A percentile compares a stretch with the other conserved stretches of the same genome.
Evolutionary conservation across 2,888 invertebrate species (phyloP).

Genomic region (Thymelicus acteon): DNA sequence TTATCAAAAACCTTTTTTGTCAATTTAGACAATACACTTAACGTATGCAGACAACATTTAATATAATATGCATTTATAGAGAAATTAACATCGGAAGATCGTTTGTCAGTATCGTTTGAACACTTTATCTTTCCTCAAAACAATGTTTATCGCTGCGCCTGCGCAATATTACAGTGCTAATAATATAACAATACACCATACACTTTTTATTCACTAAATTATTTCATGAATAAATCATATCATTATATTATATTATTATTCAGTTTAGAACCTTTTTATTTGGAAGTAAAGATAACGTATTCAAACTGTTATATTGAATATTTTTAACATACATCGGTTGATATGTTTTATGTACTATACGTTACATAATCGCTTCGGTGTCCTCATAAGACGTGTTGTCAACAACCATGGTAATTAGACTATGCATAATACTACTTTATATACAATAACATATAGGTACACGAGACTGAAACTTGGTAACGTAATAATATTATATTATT

Average conservation of each 20-base stretch:
- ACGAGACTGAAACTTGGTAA: slow-evolving; percentile 75
- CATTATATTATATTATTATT: not conserved
- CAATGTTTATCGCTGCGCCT: slow-evolving; percentile 15
- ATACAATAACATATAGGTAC: slow-evolving; percentile 52
- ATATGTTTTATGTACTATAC: slow-evolving; percentile 82
- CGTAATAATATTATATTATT: slow-evolving; percentile 52
- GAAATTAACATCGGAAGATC: slow-evolving; percentile 78
- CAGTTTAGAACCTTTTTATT: not conserved
- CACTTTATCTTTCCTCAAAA: slow-evolving; percentile 7
- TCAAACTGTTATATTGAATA: slow-evolving; percentile 10
- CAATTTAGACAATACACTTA: slow-evolving; percentile 66
- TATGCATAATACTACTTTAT: slow-evolving; percentile 56
- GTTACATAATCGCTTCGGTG: slow-evolving; percentile 62
- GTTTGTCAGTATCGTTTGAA: slow-evolving; percentile 43
- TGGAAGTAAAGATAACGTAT: slow-evolving; percentile 5
- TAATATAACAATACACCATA: not conserved
- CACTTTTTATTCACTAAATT: not conserved
- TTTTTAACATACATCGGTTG: slow-evolving; percentile 63
- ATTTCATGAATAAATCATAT: not conserved
- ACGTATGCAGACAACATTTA: slow-evolving; percentile 59
- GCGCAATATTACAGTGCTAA: slow-evolving; percentile 3
- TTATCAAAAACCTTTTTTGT: slow-evolving; percentile 59
- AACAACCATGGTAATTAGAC: slow-evolving; percentile 61
- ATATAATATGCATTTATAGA: slow-evolving; percentile 57
- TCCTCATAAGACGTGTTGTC: slow-evolving; percentile 69